These are phyloP conservation scores for Aulostomus chinensis DNA, from an alignment of 2,797 vertebrate genomes.

Conservation along the genomic window DNA sequence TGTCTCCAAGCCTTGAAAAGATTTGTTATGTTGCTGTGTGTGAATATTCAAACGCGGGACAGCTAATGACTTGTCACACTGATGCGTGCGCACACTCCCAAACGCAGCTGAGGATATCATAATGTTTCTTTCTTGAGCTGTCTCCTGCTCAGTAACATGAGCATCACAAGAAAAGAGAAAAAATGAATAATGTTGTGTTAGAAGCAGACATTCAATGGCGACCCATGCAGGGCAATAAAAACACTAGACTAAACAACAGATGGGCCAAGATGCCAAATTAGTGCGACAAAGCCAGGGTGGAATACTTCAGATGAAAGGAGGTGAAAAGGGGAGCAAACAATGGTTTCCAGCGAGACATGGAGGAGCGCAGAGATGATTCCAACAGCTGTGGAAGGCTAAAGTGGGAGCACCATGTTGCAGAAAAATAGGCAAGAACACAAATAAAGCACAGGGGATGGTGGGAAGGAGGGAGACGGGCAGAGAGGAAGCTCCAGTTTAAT, in stretches of 20 bases:
- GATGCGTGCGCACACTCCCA: conserved; percentile 14
- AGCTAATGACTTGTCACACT: conserved; percentile 61
- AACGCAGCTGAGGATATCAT: conserved; percentile 24
- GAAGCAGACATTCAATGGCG: conserved; percentile 58
- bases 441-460: conserved; percentile 36
- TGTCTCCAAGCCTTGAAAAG: conserved; percentile 31
- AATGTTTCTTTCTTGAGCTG: conserved; percentile 24
- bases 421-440: conserved; percentile 44
- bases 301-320: conserved; percentile 38
- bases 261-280: conserved; percentile 65
- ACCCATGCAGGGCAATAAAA: conserved; percentile 49
- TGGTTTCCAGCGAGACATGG: conserved; percentile 32
- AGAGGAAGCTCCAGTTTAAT: too few relatives aligned
- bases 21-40: conserved; percentile 31
- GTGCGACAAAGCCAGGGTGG: conserved; percentile 34
- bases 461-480: conserved; percentile 21
- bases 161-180: conserved; percentile 50
- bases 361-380: conserved; percentile 50
- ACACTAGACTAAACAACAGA: conserved; percentile 66
- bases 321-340: conserved; percentile 8
- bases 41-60: conserved; percentile 45
- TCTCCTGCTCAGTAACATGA: conserved; percentile 21
- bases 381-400: conserved; percentile 60
- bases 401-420: conserved; percentile 37
- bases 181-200: conserved; percentile 32